Percentiles rank a stretch among this genome's conserved stretches.
Evolutionary conservation across 2,797 vertebrate species (phyloP).

Genomic region (Taeniopygia guttata): DNA sequence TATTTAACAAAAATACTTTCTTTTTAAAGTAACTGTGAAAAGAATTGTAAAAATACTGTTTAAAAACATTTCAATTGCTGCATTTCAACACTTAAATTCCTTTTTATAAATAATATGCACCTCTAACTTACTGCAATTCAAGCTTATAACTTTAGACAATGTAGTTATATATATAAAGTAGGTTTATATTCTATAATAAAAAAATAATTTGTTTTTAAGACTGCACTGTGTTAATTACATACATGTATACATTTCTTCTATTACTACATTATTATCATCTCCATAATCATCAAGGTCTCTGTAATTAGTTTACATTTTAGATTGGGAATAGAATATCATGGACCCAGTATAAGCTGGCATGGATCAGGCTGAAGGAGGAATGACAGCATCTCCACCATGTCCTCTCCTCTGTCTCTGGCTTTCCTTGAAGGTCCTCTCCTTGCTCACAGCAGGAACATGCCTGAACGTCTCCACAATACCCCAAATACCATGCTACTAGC

Average conservation of each 20-base stretch:
- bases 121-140: neutral
- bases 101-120: neutral
- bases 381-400: neutral
- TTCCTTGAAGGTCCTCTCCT: neutral
- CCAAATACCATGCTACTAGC: neutral
- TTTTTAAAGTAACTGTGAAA: neutral
- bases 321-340: neutral
- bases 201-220: neutral
- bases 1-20: neutral
- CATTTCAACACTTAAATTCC: neutral
- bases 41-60: neutral
- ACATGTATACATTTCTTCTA: neutral
- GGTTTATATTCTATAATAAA: neutral
- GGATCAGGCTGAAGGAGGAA: neutral
- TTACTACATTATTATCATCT: neutral
- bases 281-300: neutral
- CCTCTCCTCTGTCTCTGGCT: neutral
- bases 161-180: neutral
- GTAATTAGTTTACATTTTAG: neutral
- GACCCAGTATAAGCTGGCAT: neutral
- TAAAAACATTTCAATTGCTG: neutral
- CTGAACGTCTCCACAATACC: neutral
- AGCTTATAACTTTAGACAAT: neutral
- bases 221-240: neutral
- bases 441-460: neutral